Evolutionary conservation across 2,797 vertebrate species (phyloP).

Genomic region (Labroides dimidiatus): DNA sequence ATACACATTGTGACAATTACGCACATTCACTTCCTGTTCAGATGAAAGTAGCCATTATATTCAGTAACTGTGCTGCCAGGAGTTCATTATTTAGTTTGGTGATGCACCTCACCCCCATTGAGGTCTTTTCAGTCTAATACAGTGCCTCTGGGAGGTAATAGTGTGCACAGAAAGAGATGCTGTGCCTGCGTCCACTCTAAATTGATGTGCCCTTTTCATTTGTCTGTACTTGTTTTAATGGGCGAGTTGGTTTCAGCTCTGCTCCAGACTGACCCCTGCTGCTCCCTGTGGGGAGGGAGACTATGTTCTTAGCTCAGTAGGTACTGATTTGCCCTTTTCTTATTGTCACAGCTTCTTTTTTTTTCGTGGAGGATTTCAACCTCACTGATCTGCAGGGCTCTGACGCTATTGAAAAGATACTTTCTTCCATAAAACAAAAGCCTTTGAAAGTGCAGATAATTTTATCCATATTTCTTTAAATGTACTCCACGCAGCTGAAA

Average conservation of each 20-base stretch:
- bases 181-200: constrained; percentile 55
- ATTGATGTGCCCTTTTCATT: constrained; percentile 76
- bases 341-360: constrained; percentile 27
- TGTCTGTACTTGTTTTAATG: constrained; percentile 69
- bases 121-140: constrained; percentile 54
- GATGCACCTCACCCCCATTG: constrained; percentile 59
- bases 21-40: constrained; percentile 23
- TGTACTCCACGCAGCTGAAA: constrained; percentile 8
- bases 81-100: constrained; percentile 77
- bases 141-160: constrained; percentile 43
- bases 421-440: constrained; percentile 1
- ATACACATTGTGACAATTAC: constrained; percentile 3
- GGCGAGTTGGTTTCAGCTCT: constrained; percentile 47
- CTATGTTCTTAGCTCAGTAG: constrained; percentile 56
- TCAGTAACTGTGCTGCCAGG: constrained; percentile 66
- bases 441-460: not conserved
- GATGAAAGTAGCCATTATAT: constrained; percentile 67
- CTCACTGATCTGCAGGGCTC: constrained; percentile 19
- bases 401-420: not conserved
- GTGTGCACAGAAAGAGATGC: constrained; percentile 50
- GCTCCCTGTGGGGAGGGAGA: constrained; percentile 58
- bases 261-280: constrained; percentile 67
- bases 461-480: constrained; percentile 8
- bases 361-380: constrained; percentile 25
- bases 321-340: constrained; percentile 66